Evolutionary conservation across 2,888 invertebrate genomes (phyloP).

Genomic region (Harpagoxenus sublaevis): DNA sequence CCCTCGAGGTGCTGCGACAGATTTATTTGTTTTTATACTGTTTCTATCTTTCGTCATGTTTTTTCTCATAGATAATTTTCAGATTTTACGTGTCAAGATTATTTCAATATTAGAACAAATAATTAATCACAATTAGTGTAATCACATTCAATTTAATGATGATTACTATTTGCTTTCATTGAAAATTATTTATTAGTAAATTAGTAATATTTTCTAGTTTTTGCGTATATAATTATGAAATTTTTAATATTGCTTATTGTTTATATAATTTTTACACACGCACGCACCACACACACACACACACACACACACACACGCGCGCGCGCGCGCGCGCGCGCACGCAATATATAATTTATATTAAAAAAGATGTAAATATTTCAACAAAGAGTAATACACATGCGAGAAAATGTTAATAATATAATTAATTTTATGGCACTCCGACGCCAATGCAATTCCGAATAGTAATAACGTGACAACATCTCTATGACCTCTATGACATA

Average conservation of each 20-base stretch:
- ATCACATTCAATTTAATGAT: background rate
- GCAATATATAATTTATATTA: conserved; percentile 11
- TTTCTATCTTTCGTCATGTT: background rate
- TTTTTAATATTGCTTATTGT: background rate
- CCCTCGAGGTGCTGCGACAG: background rate
- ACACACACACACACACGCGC: no score
- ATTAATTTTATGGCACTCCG: background rate
- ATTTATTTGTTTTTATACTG: background rate
- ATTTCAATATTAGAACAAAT: background rate
- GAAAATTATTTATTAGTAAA: background rate
- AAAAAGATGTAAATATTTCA: background rate
- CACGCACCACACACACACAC: no score
- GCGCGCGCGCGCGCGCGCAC: no score
- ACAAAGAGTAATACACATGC: background rate
- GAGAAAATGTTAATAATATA: background rate
- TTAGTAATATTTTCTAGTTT: background rate
- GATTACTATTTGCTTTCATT: background rate
- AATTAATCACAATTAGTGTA: background rate
- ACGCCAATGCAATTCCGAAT: background rate
- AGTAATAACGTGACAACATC: background rate
- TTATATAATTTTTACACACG: background rate
- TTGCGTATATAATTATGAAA: background rate
- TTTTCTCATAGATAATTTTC: background rate
- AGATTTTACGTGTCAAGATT: background rate
- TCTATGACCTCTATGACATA: background rate